These are phyloP conservation scores for Linepithema humile DNA, from an alignment of 1,140 invertebrate genomes.

Conservation along the genomic window DNA sequence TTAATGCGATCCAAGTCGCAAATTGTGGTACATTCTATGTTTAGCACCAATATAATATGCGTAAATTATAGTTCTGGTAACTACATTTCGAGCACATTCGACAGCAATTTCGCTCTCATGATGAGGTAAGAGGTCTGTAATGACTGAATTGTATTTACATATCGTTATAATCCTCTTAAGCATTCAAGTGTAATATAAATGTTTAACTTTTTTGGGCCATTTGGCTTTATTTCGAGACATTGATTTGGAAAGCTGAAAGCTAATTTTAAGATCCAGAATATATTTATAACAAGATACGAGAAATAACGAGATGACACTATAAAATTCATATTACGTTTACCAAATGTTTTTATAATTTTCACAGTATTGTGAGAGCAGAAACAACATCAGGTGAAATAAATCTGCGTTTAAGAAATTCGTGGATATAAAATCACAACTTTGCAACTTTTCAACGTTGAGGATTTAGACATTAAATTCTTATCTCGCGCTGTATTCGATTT, in stretches of 20 bases:
- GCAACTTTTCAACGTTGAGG: background rate
- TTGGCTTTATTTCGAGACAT: background rate
- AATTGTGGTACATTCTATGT: background rate
- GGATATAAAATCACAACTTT: background rate
- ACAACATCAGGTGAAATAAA: too few relatives aligned
- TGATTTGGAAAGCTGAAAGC: too few relatives aligned
- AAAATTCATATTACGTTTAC: too few relatives aligned
- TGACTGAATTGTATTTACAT: background rate
- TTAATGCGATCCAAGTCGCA: background rate
- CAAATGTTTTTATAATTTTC: background rate
- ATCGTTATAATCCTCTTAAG: constrained; percentile 6
- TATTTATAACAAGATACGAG: too few relatives aligned
- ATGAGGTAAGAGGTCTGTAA: too few relatives aligned
- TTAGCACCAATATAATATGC: background rate
- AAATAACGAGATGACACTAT: background rate
- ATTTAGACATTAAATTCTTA: background rate
- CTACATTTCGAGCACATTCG: background rate
- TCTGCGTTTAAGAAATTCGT: background rate
- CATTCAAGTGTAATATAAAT: background rate
- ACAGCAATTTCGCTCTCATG: background rate
- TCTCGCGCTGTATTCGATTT: background rate
- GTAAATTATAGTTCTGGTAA: background rate
- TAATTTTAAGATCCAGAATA: too few relatives aligned
- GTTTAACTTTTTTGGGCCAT: background rate
- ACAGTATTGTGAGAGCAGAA: background rate